These are phyloP conservation scores for Agriopis aurantiaria DNA, from an alignment of 2,888 invertebrate species.

Conservation along the genomic window DNA sequence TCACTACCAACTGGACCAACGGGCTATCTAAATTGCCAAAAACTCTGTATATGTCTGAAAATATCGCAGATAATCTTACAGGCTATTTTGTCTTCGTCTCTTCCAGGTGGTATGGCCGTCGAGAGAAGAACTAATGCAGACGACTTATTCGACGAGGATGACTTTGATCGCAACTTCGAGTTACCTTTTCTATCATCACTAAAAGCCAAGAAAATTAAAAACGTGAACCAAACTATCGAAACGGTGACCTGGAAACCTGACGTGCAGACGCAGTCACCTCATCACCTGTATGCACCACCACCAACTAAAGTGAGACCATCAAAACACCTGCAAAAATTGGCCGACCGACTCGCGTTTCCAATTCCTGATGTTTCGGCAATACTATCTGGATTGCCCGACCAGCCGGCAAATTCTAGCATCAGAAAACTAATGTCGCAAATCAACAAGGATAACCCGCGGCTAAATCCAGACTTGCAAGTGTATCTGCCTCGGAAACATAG, in stretches of 20 bases:
- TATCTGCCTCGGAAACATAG: not conserved
- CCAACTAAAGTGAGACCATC: not conserved
- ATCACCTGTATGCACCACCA: not conserved
- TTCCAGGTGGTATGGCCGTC: not conserved
- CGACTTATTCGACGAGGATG: constrained; percentile 2
- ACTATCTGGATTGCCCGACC: not conserved
- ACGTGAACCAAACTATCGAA: not conserved
- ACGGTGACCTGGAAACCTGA: not conserved
- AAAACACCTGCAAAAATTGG: not conserved
- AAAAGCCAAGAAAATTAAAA: not conserved
- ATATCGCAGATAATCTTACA: not conserved
- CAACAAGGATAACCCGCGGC: not conserved
- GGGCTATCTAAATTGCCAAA: too few relatives aligned
- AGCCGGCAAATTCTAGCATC: not conserved
- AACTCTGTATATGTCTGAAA: too few relatives aligned
- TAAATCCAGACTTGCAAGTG: not conserved
- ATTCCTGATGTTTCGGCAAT: not conserved
- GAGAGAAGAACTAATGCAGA: not conserved
- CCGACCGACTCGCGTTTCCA: not conserved
- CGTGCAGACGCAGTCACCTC: not conserved
- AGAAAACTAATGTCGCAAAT: not conserved
- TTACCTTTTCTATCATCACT: not conserved
- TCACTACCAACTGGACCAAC: too few relatives aligned
- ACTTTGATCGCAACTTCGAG: constrained; percentile 4
- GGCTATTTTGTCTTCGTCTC: not conserved